These are phyloP conservation scores for Vombatus ursinus DNA, from an alignment of 2,113 vertebrate species.

Conservation along the genomic window DNA sequence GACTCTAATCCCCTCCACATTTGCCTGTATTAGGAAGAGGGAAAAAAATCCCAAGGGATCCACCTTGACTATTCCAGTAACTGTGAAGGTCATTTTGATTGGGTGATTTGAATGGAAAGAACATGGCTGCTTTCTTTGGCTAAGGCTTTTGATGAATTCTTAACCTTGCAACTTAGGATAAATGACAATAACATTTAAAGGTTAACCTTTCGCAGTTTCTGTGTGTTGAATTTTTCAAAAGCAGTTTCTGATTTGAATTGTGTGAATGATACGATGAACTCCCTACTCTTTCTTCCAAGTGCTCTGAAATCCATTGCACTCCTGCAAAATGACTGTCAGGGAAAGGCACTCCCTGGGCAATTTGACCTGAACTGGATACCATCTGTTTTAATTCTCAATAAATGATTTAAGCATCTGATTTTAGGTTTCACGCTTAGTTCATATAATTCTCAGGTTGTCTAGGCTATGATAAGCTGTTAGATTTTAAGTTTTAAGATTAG, in stretches of 20 bases:
- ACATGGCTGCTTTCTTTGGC: background rate
- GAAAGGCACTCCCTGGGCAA: background rate
- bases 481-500: conserved; percentile 24
- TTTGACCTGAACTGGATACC: conserved; percentile 25
- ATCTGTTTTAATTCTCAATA: conserved; percentile 19
- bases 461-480: conserved; percentile 4
- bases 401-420: background rate
- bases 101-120: background rate
- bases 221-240: conserved; percentile 31
- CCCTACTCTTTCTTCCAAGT: background rate
- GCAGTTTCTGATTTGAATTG: background rate
- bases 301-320: background rate
- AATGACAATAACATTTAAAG: conserved; percentile 10
- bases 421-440: conserved; percentile 28
- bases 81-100: conserved; percentile 23
- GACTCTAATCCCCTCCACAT: conserved; percentile 16
- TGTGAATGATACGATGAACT: too few species aligned
- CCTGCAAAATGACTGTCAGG: background rate
- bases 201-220: background rate
- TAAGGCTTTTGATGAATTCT: background rate
- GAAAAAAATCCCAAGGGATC: background rate
- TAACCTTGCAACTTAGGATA: conserved; percentile 3
- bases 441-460: background rate
- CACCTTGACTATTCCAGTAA: background rate
- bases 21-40: background rate